Evolutionary conservation across 1,140 invertebrate genomes (phyloP).

Genomic region (Drosophila kepulauana): DNA sequence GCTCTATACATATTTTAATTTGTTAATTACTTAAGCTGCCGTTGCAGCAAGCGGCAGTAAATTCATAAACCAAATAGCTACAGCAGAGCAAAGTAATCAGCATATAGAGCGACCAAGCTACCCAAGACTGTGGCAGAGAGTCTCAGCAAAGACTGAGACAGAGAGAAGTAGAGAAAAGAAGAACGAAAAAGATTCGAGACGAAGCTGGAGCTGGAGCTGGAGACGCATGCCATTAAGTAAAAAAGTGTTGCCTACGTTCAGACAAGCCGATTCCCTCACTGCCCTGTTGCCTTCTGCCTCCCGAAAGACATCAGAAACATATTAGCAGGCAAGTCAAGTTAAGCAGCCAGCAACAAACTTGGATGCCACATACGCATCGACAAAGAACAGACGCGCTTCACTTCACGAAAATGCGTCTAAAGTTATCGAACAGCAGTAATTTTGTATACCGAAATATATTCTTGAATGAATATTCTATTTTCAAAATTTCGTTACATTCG

Average conservation of each 20-base stretch:
- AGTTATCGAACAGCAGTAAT: no score
- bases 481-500: no score
- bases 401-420: neutral
- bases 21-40: constrained; percentile 78
- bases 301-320: constrained; percentile 74
- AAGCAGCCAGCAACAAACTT: constrained; percentile 24
- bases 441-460: neutral
- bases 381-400: constrained; percentile 43
- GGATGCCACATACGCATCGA: constrained; percentile 42
- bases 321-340: constrained; percentile 65
- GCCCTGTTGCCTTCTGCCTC: neutral
- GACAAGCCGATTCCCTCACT: constrained; percentile 1
- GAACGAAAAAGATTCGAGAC: neutral
- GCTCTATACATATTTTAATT: constrained; percentile 71
- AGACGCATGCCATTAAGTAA: constrained; percentile 31
- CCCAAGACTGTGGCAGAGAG: constrained; percentile 8
- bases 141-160: constrained; percentile 4
- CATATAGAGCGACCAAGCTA: constrained; percentile 49
- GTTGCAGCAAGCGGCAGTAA: constrained; percentile 47
- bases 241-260: constrained; percentile 51
- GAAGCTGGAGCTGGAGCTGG: constrained; percentile 3
- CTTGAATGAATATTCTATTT: neutral
- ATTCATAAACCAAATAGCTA: constrained; percentile 64
- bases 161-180: no score
- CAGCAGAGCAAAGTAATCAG: constrained; percentile 65